A percentile compares a stretch with the other conserved stretches of the same genome.
These are phyloP conservation scores for Steatocranus sp. DNA, from an alignment of 2,797 vertebrate species.

Conservation along the genomic window DNA sequence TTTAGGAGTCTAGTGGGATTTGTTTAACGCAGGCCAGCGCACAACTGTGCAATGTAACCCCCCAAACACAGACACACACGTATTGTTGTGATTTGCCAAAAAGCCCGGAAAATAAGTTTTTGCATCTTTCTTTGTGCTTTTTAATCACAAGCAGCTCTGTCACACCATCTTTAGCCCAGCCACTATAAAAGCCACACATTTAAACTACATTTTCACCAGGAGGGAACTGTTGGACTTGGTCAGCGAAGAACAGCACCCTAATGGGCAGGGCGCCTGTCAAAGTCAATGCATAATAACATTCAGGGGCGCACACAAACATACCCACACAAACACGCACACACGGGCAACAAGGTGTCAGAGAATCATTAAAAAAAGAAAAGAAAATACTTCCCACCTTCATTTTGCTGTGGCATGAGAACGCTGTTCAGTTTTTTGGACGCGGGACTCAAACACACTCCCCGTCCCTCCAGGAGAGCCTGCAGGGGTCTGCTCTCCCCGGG, in stretches of 20 bases:
- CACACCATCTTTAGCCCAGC: neutral
- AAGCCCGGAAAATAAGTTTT: neutral
- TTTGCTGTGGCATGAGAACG: slow-evolving; percentile 39
- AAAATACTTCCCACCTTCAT: slow-evolving; percentile 53
- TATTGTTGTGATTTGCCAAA: neutral
- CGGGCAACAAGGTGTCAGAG: neutral
- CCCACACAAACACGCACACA: neutral
- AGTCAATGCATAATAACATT: neutral
- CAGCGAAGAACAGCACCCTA: neutral
- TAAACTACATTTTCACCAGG: neutral
- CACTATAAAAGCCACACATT: neutral
- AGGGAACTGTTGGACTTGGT: neutral
- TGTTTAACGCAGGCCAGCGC: neutral
- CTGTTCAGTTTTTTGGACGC: slow-evolving; percentile 51
- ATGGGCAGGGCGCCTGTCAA: slow-evolving; percentile 15
- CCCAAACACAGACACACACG: neutral
- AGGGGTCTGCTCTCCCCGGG: slow-evolving; percentile 82
- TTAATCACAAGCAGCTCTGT: neutral
- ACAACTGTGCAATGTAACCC: slow-evolving; percentile 3
- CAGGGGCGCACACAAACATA: neutral
- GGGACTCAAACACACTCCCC: slow-evolving; percentile 82
- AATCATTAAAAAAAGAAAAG: neutral
- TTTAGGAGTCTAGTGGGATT: neutral
- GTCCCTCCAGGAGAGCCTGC: slow-evolving; percentile 88
- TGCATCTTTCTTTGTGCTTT: neutral